These are phyloP conservation scores for Trissolcus japonicus DNA, from an alignment of 2,888 invertebrate species.

Conservation along the genomic window DNA sequence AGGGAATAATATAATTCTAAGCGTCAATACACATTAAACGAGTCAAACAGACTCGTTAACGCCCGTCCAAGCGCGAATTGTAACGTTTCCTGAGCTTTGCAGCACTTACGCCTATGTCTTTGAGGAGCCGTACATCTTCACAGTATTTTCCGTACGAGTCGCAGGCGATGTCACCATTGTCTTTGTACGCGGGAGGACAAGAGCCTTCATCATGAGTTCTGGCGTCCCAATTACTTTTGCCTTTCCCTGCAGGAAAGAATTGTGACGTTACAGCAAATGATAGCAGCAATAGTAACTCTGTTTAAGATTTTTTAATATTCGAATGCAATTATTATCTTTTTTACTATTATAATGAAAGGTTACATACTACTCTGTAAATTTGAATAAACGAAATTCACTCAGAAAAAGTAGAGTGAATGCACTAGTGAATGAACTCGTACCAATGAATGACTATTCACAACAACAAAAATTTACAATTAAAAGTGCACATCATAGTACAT, in stretches of 20 bases:
- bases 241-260: conserved; percentile 78
- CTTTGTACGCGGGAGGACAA: conserved; percentile 78
- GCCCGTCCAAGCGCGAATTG: background rate
- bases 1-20: conserved; percentile 25
- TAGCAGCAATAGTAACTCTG: background rate
- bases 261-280: background rate
- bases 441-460: too few relatives aligned
- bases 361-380: too few relatives aligned
- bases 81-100: conserved; percentile 12
- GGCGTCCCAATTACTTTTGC: conserved; percentile 81
- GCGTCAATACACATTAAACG: conserved; percentile 27
- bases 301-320: background rate
- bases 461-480: too few relatives aligned
- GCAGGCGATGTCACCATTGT: conserved; percentile 82
- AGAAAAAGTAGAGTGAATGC: too few relatives aligned
- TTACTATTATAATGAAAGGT: too few relatives aligned
- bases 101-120: conserved; percentile 60
- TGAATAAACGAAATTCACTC: too few relatives aligned
- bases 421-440: too few relatives aligned
- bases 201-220: conserved; percentile 77
- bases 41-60: conserved; percentile 37
- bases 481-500: too few relatives aligned
- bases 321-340: background rate
- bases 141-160: conserved; percentile 83
- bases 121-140: conserved; percentile 71